These are phyloP conservation scores for Folsomia candida DNA, from an alignment of 2,888 invertebrate species.

Conservation along the genomic window DNA sequence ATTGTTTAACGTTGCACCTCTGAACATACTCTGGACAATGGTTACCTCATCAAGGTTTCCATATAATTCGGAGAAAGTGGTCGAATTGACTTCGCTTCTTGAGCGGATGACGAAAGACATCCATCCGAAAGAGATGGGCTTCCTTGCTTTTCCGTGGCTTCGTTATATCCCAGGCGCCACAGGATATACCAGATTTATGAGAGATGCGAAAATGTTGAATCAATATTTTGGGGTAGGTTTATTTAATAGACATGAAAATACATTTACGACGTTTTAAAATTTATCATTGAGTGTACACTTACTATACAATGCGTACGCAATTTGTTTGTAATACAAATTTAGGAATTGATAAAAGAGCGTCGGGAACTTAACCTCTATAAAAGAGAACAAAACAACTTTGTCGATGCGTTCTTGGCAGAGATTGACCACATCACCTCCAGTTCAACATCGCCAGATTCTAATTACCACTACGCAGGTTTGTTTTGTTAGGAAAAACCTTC, in stretches of 20 bases:
- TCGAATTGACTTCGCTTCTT: slow-evolving; percentile 26
- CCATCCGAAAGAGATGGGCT: slow-evolving; percentile 32
- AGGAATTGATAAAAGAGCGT: slow-evolving; percentile 32
- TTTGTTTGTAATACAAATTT: background rate
- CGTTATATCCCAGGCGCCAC: slow-evolving; percentile 31
- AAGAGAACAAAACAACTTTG: slow-evolving; percentile 37
- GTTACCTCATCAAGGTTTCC: slow-evolving; percentile 37
- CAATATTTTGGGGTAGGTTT: slow-evolving; percentile 31
- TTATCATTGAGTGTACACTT: too few relatives aligned
- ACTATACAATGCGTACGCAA: too few relatives aligned
- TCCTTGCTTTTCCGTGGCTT: slow-evolving; percentile 42
- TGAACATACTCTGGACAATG: slow-evolving; percentile 45
- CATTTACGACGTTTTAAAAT: too few relatives aligned
- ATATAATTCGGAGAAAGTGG: slow-evolving; percentile 32
- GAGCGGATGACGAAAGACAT: slow-evolving; percentile 35
- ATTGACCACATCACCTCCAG: slow-evolving; percentile 33
- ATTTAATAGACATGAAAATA: background rate
- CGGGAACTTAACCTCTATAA: slow-evolving; percentile 26
- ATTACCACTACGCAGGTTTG: slow-evolving; percentile 42
- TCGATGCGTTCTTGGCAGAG: slow-evolving; percentile 40
- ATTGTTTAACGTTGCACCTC: slow-evolving; percentile 32
- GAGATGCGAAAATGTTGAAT: slow-evolving; percentile 30
- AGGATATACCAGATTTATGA: slow-evolving; percentile 21
- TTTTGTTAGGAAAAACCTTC: background rate
- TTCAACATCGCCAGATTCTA: slow-evolving; percentile 17